Percentiles rank a stretch among this genome's conserved stretches.
phyloP scores from a whole-genome alignment of 2,888 invertebrate genomes.

The Clunio marinus region DNA sequence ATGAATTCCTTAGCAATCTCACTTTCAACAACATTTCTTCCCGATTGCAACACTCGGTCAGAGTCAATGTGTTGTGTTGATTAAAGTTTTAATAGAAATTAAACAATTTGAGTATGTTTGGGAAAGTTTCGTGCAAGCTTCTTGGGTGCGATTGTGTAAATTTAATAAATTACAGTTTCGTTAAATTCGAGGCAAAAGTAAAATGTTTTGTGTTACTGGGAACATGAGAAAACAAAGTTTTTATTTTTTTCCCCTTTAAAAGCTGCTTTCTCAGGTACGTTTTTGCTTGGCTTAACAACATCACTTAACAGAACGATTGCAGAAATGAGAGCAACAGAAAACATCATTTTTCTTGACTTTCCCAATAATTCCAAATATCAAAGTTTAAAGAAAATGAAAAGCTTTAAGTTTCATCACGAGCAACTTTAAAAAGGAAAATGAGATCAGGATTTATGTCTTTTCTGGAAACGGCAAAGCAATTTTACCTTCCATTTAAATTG shows the following conservation, averaged over 20 bases:
- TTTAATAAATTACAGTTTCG: conserved; percentile 21
- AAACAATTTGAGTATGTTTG: background rate
- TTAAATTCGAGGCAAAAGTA: background rate
- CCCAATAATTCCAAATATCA: background rate
- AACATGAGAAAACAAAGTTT: conserved; percentile 13
- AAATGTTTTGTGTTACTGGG: conserved; percentile 12
- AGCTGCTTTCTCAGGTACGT: background rate
- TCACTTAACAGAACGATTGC: conserved; percentile 8
- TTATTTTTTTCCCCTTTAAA: background rate
- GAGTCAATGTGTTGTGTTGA: conserved; percentile 11
- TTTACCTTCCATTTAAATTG: conserved; percentile 17
- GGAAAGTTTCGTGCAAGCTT: background rate
- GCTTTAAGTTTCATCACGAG: background rate
- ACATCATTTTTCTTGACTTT: conserved; percentile 8
- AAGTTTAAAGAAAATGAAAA: background rate
- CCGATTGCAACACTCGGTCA: background rate
- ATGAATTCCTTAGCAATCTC: background rate
- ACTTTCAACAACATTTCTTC: conserved; percentile 16
- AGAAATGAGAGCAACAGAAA: background rate
- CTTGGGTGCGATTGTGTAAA: conserved; percentile 19
- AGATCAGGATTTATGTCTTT: background rate
- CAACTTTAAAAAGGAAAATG: background rate
- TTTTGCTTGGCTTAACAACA: background rate
- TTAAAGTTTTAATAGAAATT: conserved; percentile 18
- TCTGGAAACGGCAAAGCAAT: background rate